phyloP scores from a whole-genome alignment of 2,113 vertebrate genomes.

The Equus przewalskii region DNA sequence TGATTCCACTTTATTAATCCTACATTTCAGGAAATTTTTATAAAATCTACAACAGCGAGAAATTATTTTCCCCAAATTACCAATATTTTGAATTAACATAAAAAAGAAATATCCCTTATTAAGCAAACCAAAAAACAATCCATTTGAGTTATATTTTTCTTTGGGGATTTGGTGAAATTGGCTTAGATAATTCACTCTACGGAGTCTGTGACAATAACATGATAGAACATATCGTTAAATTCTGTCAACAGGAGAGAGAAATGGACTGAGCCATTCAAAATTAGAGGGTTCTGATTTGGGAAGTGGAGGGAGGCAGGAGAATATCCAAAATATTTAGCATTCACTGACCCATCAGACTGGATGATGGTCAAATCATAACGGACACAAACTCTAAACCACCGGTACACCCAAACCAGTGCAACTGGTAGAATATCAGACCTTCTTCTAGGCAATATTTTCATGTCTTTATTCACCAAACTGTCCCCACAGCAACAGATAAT shows the following conservation, averaged over 20 bases:
- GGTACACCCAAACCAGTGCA: not conserved
- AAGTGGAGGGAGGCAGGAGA: rapidly evolving
- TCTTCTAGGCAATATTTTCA: not conserved
- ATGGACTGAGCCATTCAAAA: not conserved
- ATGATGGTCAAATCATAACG: not conserved
- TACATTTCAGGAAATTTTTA: not conserved
- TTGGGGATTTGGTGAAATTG: not conserved
- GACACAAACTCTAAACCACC: not conserved
- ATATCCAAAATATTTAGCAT: not conserved
- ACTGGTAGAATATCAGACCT: not conserved
- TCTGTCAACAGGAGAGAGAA: not conserved
- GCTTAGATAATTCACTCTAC: not conserved
- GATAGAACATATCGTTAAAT: not conserved
- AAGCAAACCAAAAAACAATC: not conserved
- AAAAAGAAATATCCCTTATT: not conserved
- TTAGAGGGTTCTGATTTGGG: not conserved
- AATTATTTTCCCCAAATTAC: not conserved
- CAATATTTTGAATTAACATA: not conserved
- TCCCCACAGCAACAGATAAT: not conserved
- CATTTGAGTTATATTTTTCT: not conserved
- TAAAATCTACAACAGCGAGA: not conserved
- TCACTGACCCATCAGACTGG: not conserved
- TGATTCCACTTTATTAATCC: not conserved
- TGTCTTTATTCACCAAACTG: not conserved
- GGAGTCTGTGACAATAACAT: not conserved